Conservation (phyloP, 2,888 invertebrate species). For the Psylliodes chrysocephalus region DNA sequence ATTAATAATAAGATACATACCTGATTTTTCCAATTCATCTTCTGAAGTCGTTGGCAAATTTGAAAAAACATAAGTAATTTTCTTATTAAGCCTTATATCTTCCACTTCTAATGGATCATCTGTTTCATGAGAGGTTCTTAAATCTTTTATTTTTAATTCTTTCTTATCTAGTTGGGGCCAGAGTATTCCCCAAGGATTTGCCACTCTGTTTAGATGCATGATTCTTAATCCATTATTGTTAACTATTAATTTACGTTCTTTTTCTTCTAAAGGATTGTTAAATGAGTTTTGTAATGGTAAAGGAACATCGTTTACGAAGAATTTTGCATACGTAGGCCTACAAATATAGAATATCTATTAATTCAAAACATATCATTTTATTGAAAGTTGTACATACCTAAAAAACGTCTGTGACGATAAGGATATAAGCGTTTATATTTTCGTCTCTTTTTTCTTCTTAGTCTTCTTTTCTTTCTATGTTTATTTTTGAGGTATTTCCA, state of each 20-base stretch:
- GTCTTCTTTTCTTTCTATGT: conserved; percentile 9
- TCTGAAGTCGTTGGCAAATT: neutral
- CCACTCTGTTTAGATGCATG: neutral
- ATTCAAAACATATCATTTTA: no score
- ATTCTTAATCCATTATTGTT: neutral
- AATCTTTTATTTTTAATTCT: conserved; percentile 6
- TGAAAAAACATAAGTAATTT: neutral
- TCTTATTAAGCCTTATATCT: neutral
- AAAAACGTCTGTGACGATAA: conserved; percentile 20
- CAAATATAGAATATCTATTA: no score
- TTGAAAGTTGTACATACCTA: no score
- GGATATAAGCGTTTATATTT: conserved; percentile 1
- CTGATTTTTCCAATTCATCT: neutral
- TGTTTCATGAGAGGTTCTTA: neutral
- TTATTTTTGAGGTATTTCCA: conserved; percentile 14
- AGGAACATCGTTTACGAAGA: conserved; percentile 32
- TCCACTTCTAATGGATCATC: neutral
- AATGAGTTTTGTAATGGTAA: neutral
- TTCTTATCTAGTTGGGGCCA: conserved; percentile 7
- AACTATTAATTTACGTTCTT: neutral
- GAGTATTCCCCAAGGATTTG: conserved; percentile 3
- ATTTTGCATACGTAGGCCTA: conserved; percentile 43
- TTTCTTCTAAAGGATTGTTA: neutral
- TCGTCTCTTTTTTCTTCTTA: conserved; percentile 19
- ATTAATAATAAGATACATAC: neutral